phyloP scores from a whole-genome alignment of 2,113 vertebrate species.

The Gobius niger region DNA sequence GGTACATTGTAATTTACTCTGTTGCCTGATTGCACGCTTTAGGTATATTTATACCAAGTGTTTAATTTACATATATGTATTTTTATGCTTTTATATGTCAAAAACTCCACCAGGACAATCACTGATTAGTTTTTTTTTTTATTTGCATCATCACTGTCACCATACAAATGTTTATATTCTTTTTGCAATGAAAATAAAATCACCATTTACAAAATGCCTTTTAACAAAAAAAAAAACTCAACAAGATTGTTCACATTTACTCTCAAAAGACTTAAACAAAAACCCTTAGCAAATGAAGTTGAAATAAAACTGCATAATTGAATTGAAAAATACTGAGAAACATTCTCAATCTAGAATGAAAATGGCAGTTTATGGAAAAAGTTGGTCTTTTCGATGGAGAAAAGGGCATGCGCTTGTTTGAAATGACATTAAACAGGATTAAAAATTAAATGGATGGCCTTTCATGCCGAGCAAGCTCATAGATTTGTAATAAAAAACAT shows the following conservation, averaged over 20 bases:
- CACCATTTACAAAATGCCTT: conserved; percentile 58
- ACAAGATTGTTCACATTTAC: conserved; percentile 42
- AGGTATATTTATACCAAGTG: too few species aligned
- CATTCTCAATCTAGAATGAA: neutral
- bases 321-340: neutral
- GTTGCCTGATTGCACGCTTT: too few species aligned
- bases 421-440: neutral
- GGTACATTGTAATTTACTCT: too few species aligned
- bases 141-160: conserved; percentile 33
- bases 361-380: neutral
- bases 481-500: too few species aligned
- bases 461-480: too few species aligned
- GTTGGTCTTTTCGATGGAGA: neutral
- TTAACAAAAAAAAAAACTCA: conserved; percentile 32
- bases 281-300: conserved; percentile 12
- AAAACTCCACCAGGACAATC: neutral
- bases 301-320: conserved; percentile 8
- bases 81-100: neutral
- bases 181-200: conserved; percentile 65
- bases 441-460: neutral
- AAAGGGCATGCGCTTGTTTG: conserved; percentile 38
- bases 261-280: conserved; percentile 37
- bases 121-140: conserved; percentile 57
- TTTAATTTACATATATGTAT: too few species aligned
- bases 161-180: conserved; percentile 53